phyloP scores from a whole-genome alignment of 2,113 vertebrate species.

The Gymnocephalus cernua region DNA sequence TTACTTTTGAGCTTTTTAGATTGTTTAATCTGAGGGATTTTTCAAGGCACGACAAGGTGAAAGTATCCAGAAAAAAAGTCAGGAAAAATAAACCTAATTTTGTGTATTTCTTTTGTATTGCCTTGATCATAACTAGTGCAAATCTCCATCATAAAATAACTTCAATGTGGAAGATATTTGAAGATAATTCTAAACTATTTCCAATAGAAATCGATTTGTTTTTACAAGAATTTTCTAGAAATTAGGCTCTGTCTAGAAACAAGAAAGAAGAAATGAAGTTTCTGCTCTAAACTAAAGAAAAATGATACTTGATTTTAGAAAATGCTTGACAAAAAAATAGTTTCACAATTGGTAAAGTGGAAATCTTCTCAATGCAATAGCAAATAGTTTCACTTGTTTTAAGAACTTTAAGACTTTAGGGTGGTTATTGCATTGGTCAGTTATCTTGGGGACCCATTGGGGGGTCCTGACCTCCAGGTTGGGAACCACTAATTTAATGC shows the following conservation, averaged over 20 bases:
- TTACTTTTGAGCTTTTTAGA: neutral
- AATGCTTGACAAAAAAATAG: too few relatives aligned
- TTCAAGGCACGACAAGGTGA: neutral
- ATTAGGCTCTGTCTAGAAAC: neutral
- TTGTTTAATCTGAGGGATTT: neutral
- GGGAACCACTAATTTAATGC: neutral
- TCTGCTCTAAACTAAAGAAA: neutral
- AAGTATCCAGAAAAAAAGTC: neutral
- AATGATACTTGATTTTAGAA: neutral
- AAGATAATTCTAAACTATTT: neutral
- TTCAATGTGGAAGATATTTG: neutral
- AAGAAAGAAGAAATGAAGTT: neutral
- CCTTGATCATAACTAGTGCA: neutral
- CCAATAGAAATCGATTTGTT: neutral
- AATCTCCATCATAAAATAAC: neutral
- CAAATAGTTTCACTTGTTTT: neutral
- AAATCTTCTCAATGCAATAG: neutral
- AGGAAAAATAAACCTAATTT: too few relatives aligned
- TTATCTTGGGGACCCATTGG: neutral
- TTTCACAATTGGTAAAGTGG: too few relatives aligned
- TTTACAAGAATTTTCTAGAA: neutral
- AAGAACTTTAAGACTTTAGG: neutral
- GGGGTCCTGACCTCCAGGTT: neutral
- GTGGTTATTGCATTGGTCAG: neutral
- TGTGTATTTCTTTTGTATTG: neutral